A percentile compares a stretch with the other conserved stretches of the same genome.
Conservation (phyloP, 2,888 invertebrate species). For the Ormyrus rosae region DNA sequence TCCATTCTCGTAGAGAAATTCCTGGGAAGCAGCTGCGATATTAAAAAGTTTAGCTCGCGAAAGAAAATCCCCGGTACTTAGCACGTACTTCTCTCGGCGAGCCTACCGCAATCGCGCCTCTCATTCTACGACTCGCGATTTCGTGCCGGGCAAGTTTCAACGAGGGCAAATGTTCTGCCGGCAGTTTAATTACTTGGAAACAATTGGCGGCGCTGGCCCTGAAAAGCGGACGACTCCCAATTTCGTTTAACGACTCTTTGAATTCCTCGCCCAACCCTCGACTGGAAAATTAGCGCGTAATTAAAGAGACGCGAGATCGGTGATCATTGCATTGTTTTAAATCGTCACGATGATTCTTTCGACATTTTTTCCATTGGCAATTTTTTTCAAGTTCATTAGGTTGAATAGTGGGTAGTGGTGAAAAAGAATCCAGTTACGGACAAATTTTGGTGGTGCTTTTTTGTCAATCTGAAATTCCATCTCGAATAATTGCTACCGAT, state of each 20-base stretch:
- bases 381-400: slow-evolving; percentile 4
- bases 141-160: slow-evolving; percentile 66
- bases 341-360: not conserved
- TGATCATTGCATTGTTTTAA: slow-evolving; percentile 14
- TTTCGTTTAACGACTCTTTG: slow-evolving; percentile 52
- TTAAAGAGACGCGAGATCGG: slow-evolving; percentile 34
- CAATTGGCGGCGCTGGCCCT: slow-evolving; percentile 63
- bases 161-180: slow-evolving; percentile 68
- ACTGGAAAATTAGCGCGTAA: slow-evolving; percentile 42
- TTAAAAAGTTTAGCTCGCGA: no score
- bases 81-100: no score
- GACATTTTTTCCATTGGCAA: not conserved
- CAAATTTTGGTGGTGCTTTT: no score
- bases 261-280: slow-evolving; percentile 30
- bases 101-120: no score
- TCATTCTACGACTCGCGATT: no score
- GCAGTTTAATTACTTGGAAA: slow-evolving; percentile 75
- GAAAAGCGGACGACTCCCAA: slow-evolving; percentile 40
- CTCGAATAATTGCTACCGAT: no score
- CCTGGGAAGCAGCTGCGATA: no score
- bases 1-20: no score
- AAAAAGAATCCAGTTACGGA: no score
- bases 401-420: not conserved
- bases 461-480: no score
- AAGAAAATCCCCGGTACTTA: no score